Base-by-base conservation (phyloP, 1,140 invertebrate genomes). In the Aphidius gifuensis region DNA sequence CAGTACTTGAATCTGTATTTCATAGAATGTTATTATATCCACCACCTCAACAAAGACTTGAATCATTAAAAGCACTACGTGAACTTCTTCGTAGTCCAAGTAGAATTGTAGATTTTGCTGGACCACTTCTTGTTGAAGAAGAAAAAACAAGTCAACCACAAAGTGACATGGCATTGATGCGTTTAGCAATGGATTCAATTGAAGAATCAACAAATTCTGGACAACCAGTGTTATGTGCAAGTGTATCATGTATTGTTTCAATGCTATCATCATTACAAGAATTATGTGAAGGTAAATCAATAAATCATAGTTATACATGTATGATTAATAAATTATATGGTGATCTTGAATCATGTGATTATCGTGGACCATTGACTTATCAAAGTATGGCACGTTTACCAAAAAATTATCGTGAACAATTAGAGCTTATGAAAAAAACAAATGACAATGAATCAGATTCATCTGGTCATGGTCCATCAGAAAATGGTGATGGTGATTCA, bases 111-210 rank as follows among this genome's bases (percentile, higher is more conserved):
- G 87, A 90, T 74, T 84, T 92, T 70, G 81, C 89, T 47, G 85
- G 84, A 54, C 85, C 85, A 3, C 83, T 92, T 11, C 73, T 93
- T 1, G 85, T 86, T 54, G 88, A 90, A 70, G 90, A 90, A 66
- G 90, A 88, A 68, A 87, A 85, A 66, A 87, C 85, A 40, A 87
- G 84, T 62, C 89, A 92, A 69, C 85, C 87, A 40, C 90, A 91
- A 67, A 90, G 89, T 74, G 91, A 96, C 75, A 92, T 97, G 87
- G 91, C 92, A 6, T 85, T 97, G 5, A 87, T 96, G 69, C 87
- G 93, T 81, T 80, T 97, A 92, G 87, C 93, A 64, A 92, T 96
- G 85, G 93, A 97, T 74, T 92, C 92, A 4, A 89, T 96, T 68
- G 91, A 94, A 80, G 93, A 97, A 78, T 83, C 84, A 0, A 82